phyloP scores from a whole-genome alignment of 2,888 invertebrate genomes.

The Tricholauxania praeusta region DNA sequence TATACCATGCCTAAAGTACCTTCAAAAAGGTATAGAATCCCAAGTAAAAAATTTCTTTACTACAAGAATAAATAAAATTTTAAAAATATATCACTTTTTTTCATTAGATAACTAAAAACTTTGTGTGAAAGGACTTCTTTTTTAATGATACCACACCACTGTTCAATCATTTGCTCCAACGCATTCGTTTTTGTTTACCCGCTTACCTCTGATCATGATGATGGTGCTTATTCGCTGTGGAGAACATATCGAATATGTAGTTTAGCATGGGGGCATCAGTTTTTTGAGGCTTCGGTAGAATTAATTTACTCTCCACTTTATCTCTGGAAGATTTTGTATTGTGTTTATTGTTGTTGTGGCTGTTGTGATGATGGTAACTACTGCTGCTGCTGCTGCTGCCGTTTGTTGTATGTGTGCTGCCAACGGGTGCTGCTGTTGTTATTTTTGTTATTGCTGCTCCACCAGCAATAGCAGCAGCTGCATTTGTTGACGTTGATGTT shows the following conservation, averaged over 20 bases:
- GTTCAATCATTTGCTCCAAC: neutral
- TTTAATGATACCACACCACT: neutral
- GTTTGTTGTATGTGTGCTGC: conserved; percentile 19
- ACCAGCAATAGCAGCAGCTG: conserved; percentile 18
- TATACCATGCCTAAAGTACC: no score
- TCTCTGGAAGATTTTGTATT: conserved; percentile 22
- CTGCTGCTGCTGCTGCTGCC: conserved; percentile 36
- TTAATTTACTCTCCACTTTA: conserved; percentile 61
- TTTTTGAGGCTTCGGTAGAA: conserved; percentile 69
- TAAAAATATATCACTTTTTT: no score
- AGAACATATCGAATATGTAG: conserved; percentile 80
- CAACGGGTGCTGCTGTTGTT: conserved; percentile 17
- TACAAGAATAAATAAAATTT: no score
- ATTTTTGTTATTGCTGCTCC: conserved; percentile 20
- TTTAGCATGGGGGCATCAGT: conserved; percentile 80
- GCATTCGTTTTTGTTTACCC: neutral
- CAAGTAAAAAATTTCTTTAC: no score
- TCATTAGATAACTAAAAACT: no score
- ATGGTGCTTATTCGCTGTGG: conserved; percentile 78
- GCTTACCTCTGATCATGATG: conserved; percentile 75
- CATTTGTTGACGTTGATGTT: conserved; percentile 37
- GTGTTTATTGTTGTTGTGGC: conserved; percentile 35
- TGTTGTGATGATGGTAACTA: conserved; percentile 25
- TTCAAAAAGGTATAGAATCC: no score
- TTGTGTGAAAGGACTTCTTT: neutral